Evolutionary conservation across 2,797 vertebrate genomes (phyloP).

Genomic region (Pithecia hirsuta): DNA sequence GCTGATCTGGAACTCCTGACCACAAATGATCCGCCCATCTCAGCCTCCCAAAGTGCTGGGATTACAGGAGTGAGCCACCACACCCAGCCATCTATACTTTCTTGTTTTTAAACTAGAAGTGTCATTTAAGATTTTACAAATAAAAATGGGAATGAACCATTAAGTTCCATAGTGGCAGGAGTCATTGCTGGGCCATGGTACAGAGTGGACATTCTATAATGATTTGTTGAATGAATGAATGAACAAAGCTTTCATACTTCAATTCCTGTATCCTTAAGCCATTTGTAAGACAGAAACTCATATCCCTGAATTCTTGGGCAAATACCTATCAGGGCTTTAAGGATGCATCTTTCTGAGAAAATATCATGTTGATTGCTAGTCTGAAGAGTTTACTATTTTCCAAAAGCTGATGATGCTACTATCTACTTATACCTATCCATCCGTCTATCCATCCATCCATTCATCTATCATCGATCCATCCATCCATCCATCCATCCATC

Average conservation of each 20-base stretch:
- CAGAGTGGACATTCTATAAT: neutral
- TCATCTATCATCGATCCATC: neutral
- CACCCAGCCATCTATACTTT: no score
- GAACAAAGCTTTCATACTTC: neutral
- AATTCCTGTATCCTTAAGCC: neutral
- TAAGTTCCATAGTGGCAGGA: neutral
- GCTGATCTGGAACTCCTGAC: no score
- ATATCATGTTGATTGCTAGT: neutral
- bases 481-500: no score
- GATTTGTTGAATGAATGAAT: neutral
- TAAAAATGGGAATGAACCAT: neutral
- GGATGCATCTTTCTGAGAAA: neutral
- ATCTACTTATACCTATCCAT: neutral
- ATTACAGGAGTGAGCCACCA: no score
- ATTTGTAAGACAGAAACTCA: neutral
- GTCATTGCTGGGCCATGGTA: neutral
- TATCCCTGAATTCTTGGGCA: neutral
- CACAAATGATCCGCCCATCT: no score
- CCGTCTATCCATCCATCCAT: neutral
- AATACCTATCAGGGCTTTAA: neutral
- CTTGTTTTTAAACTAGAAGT: neutral
- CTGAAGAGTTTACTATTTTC: neutral
- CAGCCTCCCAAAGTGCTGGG: no score
- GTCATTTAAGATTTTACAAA: neutral
- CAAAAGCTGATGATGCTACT: neutral